Evolutionary conservation across 2,113 vertebrate species (phyloP), one percentile per base, ranked within the genome.

Genomic region (Paralichthys olivaceus): DNA sequence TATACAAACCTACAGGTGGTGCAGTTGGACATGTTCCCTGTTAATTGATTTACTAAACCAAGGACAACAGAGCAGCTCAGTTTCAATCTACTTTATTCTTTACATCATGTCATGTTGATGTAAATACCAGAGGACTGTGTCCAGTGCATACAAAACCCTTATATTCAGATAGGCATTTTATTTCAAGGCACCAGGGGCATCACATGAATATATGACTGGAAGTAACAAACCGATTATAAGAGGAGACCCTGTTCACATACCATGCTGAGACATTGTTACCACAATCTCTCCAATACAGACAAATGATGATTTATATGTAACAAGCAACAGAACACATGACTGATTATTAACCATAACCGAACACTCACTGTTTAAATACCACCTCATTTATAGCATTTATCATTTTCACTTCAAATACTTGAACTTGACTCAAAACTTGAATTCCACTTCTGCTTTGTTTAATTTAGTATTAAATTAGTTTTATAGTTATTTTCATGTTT

Each of bases 171-270:
- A 62, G 51, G 71, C 55, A 12, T 68, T 45, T 40, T 57, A 72
- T 70, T 76, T 71, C 17, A 91, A 91, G 89, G 83, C 88, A 90
- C 86, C 26, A 14, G 75, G 69, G 63, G 54, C 57, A 53, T 23
- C 29, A 1, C 65, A n/a, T 12, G 26, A 81, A 69, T 70, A 54
- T 65, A 66, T 49, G 37, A 66, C 22, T 25, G 32, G 5, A 66
- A 65, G n/a, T 23, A 61, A 37, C 9, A 57, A 14, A 53, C 14
- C 9, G 5, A 47, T 25, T 11, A 53, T 34, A 53, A 13, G 28
- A 14, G 13, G 2, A 69, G 45, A 49, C 45, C 20, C 29, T 28
- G 22, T 49, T 67, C 47, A 75, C 5, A 5, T 13, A 13, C 54
- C 65, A 47, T 69, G 62, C 76, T 28, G 22, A 43, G 40, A 51